Evolutionary conservation across 1,140 invertebrate genomes (phyloP).

Genomic region (Zaprionus ghesquierei): DNA sequence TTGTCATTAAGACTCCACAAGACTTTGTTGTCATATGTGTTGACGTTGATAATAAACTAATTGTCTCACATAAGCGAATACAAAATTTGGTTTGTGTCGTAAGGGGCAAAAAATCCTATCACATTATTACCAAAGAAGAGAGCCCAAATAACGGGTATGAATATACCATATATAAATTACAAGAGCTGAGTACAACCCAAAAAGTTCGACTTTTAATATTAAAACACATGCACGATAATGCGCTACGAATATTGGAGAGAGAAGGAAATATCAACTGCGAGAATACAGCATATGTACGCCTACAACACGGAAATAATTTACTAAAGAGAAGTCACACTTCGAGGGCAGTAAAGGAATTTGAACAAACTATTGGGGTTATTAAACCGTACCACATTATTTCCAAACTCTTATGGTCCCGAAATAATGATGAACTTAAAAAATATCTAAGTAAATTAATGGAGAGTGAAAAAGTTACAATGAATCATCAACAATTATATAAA

Average conservation of each 20-base stretch:
- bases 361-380: constrained; percentile 51
- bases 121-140: constrained; percentile 38
- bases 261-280: constrained; percentile 1
- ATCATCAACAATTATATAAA: constrained; percentile 33
- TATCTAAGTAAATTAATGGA: constrained; percentile 44
- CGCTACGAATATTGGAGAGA: constrained; percentile 45
- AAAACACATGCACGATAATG: constrained; percentile 50
- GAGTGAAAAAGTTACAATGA: not conserved
- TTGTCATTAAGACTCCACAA: constrained; percentile 24
- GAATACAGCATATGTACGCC: constrained; percentile 32
- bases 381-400: constrained; percentile 58
- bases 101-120: constrained; percentile 4
- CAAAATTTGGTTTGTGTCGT: constrained; percentile 35
- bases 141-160: not conserved
- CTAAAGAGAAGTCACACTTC: constrained; percentile 26
- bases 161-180: constrained; percentile 21
- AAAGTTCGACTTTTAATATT: constrained; percentile 36
- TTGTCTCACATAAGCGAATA: constrained; percentile 52
- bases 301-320: constrained; percentile 62
- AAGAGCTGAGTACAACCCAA: constrained; percentile 27
- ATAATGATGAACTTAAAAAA: constrained; percentile 41
- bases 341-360: constrained; percentile 48
- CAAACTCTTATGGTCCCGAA: constrained; percentile 46
- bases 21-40: constrained; percentile 33
- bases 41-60: constrained; percentile 60